Percentiles rank a stretch among this genome's conserved stretches.
These are phyloP conservation scores for Eurytoma adleriae DNA, from an alignment of 2,888 invertebrate species.

Conservation along the genomic window DNA sequence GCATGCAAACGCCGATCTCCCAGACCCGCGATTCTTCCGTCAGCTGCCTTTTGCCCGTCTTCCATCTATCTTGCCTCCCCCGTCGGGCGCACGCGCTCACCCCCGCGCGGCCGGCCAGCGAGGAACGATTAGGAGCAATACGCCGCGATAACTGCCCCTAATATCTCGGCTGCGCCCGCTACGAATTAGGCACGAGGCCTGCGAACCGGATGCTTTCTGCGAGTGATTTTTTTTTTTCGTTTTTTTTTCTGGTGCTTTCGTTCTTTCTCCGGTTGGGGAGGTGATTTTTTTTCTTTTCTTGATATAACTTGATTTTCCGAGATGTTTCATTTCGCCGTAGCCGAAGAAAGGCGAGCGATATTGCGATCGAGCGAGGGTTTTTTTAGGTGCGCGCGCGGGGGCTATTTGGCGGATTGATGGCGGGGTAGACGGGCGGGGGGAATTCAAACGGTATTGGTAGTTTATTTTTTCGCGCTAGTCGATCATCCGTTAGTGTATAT, in stretches of 20 bases:
- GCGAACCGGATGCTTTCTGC: neutral
- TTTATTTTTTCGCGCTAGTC: too few species aligned
- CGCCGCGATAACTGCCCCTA: conserved; percentile 74
- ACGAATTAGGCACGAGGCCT: conserved; percentile 69
- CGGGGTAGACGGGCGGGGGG: too few species aligned
- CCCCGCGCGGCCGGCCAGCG: conserved; percentile 54
- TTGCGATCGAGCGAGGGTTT: too few species aligned
- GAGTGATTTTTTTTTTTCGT: neutral
- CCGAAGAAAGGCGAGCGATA: too few species aligned
- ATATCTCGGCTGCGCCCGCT: conserved; percentile 71
- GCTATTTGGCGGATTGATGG: too few species aligned
- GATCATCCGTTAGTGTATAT: too few species aligned
- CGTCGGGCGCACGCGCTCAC: conserved; percentile 9
- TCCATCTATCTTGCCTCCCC: conserved; percentile 47
- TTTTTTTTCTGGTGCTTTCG: neutral
- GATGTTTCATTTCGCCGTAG: neutral
- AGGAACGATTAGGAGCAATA: conserved; percentile 75
- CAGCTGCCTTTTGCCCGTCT: conserved; percentile 40
- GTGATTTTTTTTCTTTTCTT: neutral
- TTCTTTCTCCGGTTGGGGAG: neutral
- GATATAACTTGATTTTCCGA: conserved; percentile 14
- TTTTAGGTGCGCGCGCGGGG: too few species aligned
- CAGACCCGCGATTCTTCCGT: neutral
- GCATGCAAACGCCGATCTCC: neutral
- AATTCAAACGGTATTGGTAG: too few species aligned